A percentile compares a stretch with the other conserved stretches of the same genome.
Evolutionary conservation across 2,888 invertebrate species (phyloP).

Genomic region (Trisateles emortualis): DNA sequence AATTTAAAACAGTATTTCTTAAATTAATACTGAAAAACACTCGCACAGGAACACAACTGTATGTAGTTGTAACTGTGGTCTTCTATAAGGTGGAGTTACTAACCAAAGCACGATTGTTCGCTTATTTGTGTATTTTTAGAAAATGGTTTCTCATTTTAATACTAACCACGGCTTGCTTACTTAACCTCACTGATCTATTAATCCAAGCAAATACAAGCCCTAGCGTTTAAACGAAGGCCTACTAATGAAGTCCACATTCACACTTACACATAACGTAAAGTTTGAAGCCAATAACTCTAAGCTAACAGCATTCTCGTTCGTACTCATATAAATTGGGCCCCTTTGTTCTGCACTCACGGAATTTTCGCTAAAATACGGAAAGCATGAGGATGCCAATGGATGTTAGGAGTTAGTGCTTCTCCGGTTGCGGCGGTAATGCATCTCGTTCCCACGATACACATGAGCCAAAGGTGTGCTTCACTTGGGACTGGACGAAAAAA

Average conservation of each 20-base stretch:
- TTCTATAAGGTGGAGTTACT: too few species aligned
- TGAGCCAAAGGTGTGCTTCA: slow-evolving; percentile 47
- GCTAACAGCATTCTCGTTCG: slow-evolving; percentile 41
- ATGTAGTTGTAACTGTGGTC: too few species aligned
- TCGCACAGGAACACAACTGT: too few species aligned
- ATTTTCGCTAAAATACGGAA: slow-evolving; percentile 49
- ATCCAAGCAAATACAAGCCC: too few species aligned
- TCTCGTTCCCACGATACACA: slow-evolving; percentile 71
- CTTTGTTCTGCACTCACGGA: slow-evolving; percentile 50
- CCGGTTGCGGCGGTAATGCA: slow-evolving; percentile 62
- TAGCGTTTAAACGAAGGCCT: too few species aligned
- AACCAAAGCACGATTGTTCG: too few species aligned
- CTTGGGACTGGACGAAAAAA: slow-evolving; percentile 34
- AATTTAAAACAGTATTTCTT: too few species aligned
- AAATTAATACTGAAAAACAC: too few species aligned
- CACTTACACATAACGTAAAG: neutral
- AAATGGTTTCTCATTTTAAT: too few species aligned
- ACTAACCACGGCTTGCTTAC: too few species aligned
- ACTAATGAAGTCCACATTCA: slow-evolving; percentile 10
- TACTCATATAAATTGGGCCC: slow-evolving; percentile 45
- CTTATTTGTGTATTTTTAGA: too few species aligned
- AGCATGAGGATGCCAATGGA: slow-evolving; percentile 61
- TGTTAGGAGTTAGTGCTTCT: slow-evolving; percentile 57
- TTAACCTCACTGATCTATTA: too few species aligned
- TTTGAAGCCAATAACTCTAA: slow-evolving; percentile 26